Percentiles rank a stretch among this genome's conserved stretches.
Evolutionary conservation across 2,888 invertebrate genomes (phyloP).

Genomic region (Diarsia dahlii): DNA sequence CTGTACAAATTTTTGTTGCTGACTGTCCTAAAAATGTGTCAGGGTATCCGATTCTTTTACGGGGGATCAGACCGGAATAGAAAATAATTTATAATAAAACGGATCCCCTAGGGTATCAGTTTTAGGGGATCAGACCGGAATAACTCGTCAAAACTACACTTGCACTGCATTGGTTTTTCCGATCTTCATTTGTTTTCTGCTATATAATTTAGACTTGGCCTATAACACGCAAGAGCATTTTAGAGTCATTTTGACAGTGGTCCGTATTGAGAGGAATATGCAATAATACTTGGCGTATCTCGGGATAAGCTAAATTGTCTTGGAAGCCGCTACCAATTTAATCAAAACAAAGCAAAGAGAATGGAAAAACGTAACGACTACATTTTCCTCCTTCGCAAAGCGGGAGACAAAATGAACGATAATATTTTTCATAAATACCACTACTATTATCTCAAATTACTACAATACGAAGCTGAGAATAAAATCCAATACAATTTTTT

Average conservation of each 20-base stretch:
- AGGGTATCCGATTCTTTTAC: too few species aligned
- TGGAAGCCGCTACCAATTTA: constrained; percentile 48
- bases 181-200: not conserved
- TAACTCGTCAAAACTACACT: too few species aligned
- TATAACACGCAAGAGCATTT: constrained; percentile 10
- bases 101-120: too few species aligned
- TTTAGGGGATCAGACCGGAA: too few species aligned
- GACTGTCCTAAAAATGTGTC: too few species aligned
- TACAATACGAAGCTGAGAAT: constrained; percentile 29
- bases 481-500: constrained; percentile 39
- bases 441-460: constrained; percentile 44
- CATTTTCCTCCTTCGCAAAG: constrained; percentile 55
- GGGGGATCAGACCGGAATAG: too few species aligned
- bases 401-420: constrained; percentile 33
- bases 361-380: constrained; percentile 38
- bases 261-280: constrained; percentile 25
- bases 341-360: constrained; percentile 50
- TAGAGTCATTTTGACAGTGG: constrained; percentile 25
- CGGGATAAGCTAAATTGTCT: constrained; percentile 44
- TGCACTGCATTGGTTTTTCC: too few species aligned
- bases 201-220: not conserved
- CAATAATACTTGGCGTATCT: constrained; percentile 31
- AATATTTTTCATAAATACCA: constrained; percentile 54
- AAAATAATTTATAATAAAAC: too few species aligned
- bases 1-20: too few species aligned